Base-by-base conservation (phyloP, 2,888 invertebrate species). In the Acleris literana region DNA sequence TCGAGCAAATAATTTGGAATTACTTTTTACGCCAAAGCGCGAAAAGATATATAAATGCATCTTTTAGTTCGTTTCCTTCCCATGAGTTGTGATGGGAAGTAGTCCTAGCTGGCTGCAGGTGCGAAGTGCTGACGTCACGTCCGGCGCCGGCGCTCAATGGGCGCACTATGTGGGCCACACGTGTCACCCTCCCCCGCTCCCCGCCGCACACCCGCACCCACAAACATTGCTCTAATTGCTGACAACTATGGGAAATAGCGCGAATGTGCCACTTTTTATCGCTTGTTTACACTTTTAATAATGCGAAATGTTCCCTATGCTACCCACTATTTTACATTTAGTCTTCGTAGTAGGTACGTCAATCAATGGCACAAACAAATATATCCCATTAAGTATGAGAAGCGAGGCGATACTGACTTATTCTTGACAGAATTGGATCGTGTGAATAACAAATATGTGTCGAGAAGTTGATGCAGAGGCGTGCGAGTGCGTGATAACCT, bases 191-290 rank as follows among this genome's bases (percentile, higher is more conserved):
- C 78, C 75, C 77, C 72, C 76, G 68, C 62, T 69, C 67, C 67
- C 70, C 68, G 46, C 46, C 70, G 56, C 69, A 58, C 77, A 72
- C 78, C 75, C 82, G 76, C 81, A 81, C 79, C 78, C 77, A 80
- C 82, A 76, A 81, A 82, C 82, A 75, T 78, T 83, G 86, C 79
- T 87, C 86, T 89, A 90, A 90, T 90, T 88, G 86, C 88, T 85
- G 84, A 87, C 87, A 85, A 87, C 86, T 90, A 90, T 88, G 87
- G 87, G 88, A 90, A 91, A 88, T 84, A 87, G 83, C 83, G 82
- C 87, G 85, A 88, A 88, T 87, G 81, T 85, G 83, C 82, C 80
- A 80, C 81, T 82, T 85, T 84, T 87, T 88, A 85, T 89, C 84
- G 80, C 80, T 73, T 85, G 81, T 87, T 86, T 85, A 84, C 82